These are phyloP conservation scores for Dendronephthya gigantea DNA, from an alignment of 64 coral and sea anemone genomes.

Conservation along the genomic window DNA sequence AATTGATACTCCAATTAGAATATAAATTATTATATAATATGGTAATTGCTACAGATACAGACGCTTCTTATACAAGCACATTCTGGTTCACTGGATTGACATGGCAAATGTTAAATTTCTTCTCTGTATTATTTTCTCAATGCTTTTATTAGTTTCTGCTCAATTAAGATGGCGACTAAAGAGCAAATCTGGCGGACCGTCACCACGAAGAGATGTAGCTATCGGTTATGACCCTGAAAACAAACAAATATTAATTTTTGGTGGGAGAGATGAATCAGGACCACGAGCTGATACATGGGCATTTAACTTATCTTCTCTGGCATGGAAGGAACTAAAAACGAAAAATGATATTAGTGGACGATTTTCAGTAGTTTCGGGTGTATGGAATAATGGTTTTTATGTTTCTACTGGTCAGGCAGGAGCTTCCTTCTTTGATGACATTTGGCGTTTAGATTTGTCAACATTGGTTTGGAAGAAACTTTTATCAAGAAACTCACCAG, in stretches of 20 bases:
- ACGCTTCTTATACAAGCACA: no score
- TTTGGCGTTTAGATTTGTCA: neutral
- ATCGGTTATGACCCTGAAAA: neutral
- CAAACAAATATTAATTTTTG: neutral
- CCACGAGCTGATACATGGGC: neutral
- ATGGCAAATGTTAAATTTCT: neutral
- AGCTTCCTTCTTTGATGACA: neutral
- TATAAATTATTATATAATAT: no score
- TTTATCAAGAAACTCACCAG: neutral
- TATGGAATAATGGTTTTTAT: neutral
- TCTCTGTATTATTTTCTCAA: neutral
- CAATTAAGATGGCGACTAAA: neutral
- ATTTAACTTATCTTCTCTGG: neutral
- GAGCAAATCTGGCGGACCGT: no score
- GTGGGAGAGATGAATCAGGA: neutral
- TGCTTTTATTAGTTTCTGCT: neutral
- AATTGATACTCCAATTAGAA: no score
- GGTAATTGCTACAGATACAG: no score
- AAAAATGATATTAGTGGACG: neutral
- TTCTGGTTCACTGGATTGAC: no score
- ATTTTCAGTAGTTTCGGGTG: neutral
- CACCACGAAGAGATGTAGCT: conserved; percentile 6
- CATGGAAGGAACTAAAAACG: neutral
- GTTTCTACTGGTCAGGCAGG: neutral
- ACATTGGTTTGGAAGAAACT: neutral